Evolutionary conservation across 2,888 invertebrate genomes (phyloP).

Genomic region (Drosophila testacea): DNA sequence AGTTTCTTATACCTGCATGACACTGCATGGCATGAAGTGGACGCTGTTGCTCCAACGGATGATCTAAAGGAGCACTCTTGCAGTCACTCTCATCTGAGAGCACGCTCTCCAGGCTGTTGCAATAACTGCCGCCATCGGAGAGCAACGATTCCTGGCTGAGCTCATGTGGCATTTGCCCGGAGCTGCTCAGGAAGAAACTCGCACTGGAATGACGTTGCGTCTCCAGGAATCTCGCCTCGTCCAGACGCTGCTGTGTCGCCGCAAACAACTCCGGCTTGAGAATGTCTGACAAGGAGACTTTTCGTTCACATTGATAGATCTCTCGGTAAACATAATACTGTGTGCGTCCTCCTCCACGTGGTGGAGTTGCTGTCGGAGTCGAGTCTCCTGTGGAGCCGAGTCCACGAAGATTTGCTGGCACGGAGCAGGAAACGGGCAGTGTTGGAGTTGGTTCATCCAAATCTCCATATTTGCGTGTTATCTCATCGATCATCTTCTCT

Average conservation of each 20-base stretch:
- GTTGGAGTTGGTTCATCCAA: slow-evolving; percentile 84
- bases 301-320: slow-evolving; percentile 86
- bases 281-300: slow-evolving; percentile 87
- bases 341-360: slow-evolving; percentile 86
- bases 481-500: slow-evolving; percentile 89
- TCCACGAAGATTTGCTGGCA: slow-evolving; percentile 76
- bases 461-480: slow-evolving; percentile 88
- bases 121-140: slow-evolving; percentile 89
- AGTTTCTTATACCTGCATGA: slow-evolving; percentile 82
- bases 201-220: slow-evolving; percentile 90
- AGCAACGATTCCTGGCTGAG: slow-evolving; percentile 92
- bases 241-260: slow-evolving; percentile 67
- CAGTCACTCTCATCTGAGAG: slow-evolving; percentile 93
- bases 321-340: slow-evolving; percentile 91
- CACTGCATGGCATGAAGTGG: slow-evolving; percentile 69
- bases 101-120: slow-evolving; percentile 92
- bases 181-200: slow-evolving; percentile 92
- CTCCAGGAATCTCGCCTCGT: slow-evolving; percentile 86
- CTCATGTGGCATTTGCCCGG: slow-evolving; percentile 85
- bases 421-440: slow-evolving; percentile 79
- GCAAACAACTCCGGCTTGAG: slow-evolving; percentile 85
- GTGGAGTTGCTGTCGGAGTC: slow-evolving; percentile 77
- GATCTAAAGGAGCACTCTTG: slow-evolving; percentile 91
- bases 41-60: slow-evolving; percentile 84
- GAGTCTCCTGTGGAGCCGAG: slow-evolving; percentile 85